Conservation (phyloP, 2,797 vertebrate genomes). For the Lindbergichthys nudifrons region DNA sequence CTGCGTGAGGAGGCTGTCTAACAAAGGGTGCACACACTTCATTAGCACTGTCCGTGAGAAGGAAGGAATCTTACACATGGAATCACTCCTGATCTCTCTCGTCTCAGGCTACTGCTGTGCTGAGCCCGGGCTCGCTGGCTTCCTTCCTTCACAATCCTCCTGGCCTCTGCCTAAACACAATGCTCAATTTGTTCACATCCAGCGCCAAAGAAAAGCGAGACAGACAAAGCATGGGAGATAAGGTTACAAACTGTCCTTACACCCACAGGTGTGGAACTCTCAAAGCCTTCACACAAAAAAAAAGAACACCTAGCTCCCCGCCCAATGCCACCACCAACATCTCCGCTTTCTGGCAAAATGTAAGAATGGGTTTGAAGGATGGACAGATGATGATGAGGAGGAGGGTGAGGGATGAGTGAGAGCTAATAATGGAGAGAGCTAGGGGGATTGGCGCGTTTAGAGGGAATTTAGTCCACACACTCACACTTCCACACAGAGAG, state of each 20-base stretch:
- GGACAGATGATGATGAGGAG: constrained; percentile 50
- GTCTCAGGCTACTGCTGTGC: constrained; percentile 80
- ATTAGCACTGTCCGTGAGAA: constrained; percentile 83
- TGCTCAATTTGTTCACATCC: constrained; percentile 89
- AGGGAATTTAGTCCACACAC: constrained; percentile 49
- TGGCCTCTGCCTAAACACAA: constrained; percentile 81
- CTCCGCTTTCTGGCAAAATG: constrained; percentile 27
- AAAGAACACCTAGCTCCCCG: constrained; percentile 50
- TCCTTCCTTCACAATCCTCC: constrained; percentile 79
- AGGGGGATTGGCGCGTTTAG: constrained; percentile 53
- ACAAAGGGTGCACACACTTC: constrained; percentile 82
- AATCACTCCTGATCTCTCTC: constrained; percentile 78
- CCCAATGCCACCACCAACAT: constrained; percentile 22
- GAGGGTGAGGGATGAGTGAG: constrained; percentile 57
- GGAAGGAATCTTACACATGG: constrained; percentile 80
- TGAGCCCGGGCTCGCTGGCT: constrained; percentile 67
- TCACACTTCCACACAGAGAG: constrained; percentile 29
- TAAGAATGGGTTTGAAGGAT: constrained; percentile 51
- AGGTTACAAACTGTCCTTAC: constrained; percentile 88
- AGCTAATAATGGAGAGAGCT: constrained; percentile 52
- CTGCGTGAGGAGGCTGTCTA: constrained; percentile 54
- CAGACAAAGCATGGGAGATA: constrained; percentile 83
- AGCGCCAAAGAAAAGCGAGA: constrained; percentile 84
- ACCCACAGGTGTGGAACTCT: constrained; percentile 87
- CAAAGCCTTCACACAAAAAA: constrained; percentile 75